phyloP scores from a whole-genome alignment of 2,888 invertebrate genomes.

The Coelinius sp. region DNA sequence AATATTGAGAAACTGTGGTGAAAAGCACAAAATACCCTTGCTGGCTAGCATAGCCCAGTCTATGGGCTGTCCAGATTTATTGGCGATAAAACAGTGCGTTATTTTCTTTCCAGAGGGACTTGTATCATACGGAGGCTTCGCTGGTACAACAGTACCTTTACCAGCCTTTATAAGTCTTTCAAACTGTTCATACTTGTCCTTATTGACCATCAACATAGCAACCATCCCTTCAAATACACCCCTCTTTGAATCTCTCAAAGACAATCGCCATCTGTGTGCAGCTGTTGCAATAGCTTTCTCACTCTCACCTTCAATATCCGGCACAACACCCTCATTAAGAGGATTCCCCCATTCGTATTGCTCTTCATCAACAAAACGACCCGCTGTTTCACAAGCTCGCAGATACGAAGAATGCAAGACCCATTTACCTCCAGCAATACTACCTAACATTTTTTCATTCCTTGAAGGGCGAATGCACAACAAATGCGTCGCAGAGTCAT shows the following conservation, averaged over 20 bases:
- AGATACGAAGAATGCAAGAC: slow-evolving; percentile 87
- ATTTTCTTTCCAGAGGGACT: slow-evolving; percentile 69
- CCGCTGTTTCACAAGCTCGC: slow-evolving; percentile 76
- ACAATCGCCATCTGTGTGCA: slow-evolving; percentile 80
- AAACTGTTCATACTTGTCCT: slow-evolving; percentile 76
- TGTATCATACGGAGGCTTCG: slow-evolving; percentile 67
- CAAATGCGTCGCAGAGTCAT: slow-evolving; percentile 81
- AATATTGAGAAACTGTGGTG: slow-evolving; percentile 77
- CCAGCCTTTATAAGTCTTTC: slow-evolving; percentile 83
- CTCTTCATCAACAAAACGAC: slow-evolving; percentile 81
- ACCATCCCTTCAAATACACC: slow-evolving; percentile 71
- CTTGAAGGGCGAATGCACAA: slow-evolving; percentile 82
- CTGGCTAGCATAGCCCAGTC: slow-evolving; percentile 75
- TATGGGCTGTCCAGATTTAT: slow-evolving; percentile 71
- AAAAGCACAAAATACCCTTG: slow-evolving; percentile 75
- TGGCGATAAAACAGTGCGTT: slow-evolving; percentile 80
- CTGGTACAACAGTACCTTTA: slow-evolving; percentile 78
- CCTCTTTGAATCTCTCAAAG: slow-evolving; percentile 69
- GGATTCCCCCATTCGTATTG: slow-evolving; percentile 90
- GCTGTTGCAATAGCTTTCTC: slow-evolving; percentile 74
- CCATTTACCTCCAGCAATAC: slow-evolving; percentile 92
- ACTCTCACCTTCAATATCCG: slow-evolving; percentile 69
- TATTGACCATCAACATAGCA: slow-evolving; percentile 75
- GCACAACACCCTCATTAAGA: slow-evolving; percentile 72
- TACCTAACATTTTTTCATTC: slow-evolving; percentile 90